Evolutionary conservation across 2,113 vertebrate genomes (phyloP).

Genomic region (Laticauda laticaudata): DNA sequence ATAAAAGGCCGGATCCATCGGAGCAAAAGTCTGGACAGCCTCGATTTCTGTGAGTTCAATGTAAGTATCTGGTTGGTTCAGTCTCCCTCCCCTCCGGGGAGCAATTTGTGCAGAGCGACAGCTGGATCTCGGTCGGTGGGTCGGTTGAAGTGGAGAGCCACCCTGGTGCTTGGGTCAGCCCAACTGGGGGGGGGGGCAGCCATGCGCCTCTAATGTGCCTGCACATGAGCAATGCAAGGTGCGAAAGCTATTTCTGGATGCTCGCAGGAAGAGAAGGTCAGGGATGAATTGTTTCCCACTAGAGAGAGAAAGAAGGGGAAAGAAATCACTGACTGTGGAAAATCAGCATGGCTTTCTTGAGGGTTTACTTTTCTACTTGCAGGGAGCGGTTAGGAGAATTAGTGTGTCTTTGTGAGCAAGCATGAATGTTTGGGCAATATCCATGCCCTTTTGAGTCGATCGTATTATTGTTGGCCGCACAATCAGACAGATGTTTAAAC

Average conservation of each 20-base stretch:
- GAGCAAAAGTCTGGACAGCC: conserved; percentile 93
- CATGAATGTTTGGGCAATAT: neutral
- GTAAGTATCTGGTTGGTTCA: conserved; percentile 74
- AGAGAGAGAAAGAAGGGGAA: neutral
- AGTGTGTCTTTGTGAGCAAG: neutral
- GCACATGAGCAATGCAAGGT: too few relatives aligned
- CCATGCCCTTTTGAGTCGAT: neutral
- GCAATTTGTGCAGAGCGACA: neutral
- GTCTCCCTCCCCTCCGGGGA: neutral
- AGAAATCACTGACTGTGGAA: neutral
- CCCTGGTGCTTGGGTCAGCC: neutral
- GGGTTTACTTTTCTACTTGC: neutral
- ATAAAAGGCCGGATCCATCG: conserved; percentile 95
- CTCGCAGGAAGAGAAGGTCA: neutral
- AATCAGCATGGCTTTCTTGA: neutral
- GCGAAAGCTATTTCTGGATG: neutral
- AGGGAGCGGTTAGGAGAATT: neutral
- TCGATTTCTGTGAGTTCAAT: conserved; percentile 92
- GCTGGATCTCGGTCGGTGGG: neutral
- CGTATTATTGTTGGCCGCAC: neutral
- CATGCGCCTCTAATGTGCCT: too few relatives aligned
- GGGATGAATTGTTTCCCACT: too few relatives aligned
- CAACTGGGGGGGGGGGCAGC: too few relatives aligned
- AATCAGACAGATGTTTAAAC: neutral
- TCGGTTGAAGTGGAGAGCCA: neutral